A percentile compares a stretch with the other conserved stretches of the same genome.
Evolutionary conservation across 2,797 vertebrate genomes (phyloP).

Genomic region (Taenioides sp.): DNA sequence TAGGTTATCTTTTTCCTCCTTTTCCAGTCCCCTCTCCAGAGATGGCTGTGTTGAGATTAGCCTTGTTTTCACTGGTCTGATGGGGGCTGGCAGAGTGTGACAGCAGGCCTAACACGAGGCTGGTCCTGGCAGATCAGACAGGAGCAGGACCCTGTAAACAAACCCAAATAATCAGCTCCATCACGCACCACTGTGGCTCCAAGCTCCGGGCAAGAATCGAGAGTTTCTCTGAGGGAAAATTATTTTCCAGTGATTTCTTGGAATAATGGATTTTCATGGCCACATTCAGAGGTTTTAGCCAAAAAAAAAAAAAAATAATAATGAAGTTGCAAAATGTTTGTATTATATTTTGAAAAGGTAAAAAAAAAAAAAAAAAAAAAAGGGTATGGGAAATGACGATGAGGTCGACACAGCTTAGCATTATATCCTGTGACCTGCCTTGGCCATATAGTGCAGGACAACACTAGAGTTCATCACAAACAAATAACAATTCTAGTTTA

Average conservation of each 20-base stretch:
- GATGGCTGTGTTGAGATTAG: conserved; percentile 41
- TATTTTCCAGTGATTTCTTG: conserved; percentile 51
- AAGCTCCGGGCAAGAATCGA: conserved; percentile 40
- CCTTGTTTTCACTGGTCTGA: conserved; percentile 55
- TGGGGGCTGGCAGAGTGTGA: conserved; percentile 58
- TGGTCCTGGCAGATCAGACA: conserved; percentile 43
- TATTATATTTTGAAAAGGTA: background rate
- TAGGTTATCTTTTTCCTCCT: conserved; percentile 40
- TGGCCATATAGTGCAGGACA: no score
- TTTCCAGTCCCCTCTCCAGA: conserved; percentile 48
- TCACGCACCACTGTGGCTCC: conserved; percentile 44
- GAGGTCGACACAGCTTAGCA: no score
- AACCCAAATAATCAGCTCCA: conserved; percentile 42
- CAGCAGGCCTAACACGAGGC: conserved; percentile 58
- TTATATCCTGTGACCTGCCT: no score
- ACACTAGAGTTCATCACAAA: background rate
- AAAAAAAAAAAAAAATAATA: background rate
- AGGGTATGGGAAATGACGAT: no score
- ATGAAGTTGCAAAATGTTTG: background rate
- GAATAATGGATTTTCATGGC: conserved; percentile 53
- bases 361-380: background rate
- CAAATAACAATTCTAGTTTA: background rate
- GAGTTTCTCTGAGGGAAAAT: conserved; percentile 31
- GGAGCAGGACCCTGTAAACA: conserved; percentile 56
- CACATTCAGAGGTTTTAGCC: conserved; percentile 49